A percentile compares a stretch with the other conserved stretches of the same genome.
phyloP scores from a whole-genome alignment of 2,888 invertebrate genomes.

The Trissoscelio sp. region DNA sequence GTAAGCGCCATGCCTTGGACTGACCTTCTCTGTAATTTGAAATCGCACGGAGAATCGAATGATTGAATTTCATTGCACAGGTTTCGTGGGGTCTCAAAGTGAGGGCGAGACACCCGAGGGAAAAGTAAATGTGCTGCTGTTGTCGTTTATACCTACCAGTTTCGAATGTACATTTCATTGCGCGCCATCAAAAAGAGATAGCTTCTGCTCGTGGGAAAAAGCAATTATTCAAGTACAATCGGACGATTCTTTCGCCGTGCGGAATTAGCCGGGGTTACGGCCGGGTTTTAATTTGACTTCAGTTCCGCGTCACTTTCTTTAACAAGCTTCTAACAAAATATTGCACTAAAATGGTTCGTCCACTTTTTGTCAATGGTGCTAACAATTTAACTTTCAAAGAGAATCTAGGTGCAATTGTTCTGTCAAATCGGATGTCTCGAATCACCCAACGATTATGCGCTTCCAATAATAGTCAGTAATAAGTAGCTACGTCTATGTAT shows the following conservation, averaged over 20 bases:
- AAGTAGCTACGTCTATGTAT: no score
- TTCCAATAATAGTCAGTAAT: no score
- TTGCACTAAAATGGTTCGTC: background rate
- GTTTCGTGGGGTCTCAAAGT: conserved; percentile 49
- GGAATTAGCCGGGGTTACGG: conserved; percentile 32
- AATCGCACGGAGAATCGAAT: conserved; percentile 60
- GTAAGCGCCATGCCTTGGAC: conserved; percentile 73
- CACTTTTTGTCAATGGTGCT: background rate
- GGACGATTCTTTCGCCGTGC: conserved; percentile 26
- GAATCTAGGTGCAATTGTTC: no score
- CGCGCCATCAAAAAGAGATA: conserved; percentile 28
- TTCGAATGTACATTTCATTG: conserved; percentile 41
- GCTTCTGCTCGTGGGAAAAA: conserved; percentile 42
- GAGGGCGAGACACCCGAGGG: conserved; percentile 36
- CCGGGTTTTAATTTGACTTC: conserved; percentile 55
- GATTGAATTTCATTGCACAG: conserved; percentile 59
- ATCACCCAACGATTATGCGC: no score
- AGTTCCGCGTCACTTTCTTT: conserved; percentile 24
- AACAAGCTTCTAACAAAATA: conserved; percentile 28
- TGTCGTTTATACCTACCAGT: conserved; percentile 50
- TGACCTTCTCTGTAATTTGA: conserved; percentile 69
- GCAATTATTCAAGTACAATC: conserved; percentile 58
- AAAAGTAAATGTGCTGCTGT: conserved; percentile 55
- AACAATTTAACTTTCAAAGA: conserved; percentile 17
- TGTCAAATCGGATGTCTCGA: no score